Base-by-base conservation (phyloP, 2,888 invertebrate species). In the Drosophila picticornis region DNA sequence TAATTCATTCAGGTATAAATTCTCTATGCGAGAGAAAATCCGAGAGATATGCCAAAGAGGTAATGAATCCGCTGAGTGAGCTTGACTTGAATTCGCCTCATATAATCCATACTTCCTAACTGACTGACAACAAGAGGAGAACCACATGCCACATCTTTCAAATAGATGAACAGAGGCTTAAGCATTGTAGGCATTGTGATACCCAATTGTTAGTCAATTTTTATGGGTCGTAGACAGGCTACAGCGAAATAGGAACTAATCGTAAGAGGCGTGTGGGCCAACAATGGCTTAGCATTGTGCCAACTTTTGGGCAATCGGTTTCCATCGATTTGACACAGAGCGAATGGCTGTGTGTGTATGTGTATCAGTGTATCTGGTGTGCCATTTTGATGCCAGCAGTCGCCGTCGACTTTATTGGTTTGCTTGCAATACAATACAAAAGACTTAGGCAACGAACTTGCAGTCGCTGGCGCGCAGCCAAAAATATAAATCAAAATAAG, bases 361-460 rank as follows among this genome's bases (percentile, higher is more conserved):
- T 60, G 40, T 43, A 32, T 56, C 48, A 50, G 22, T 6, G 29
- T 29, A 13, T 19, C 34, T 46, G 36, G 38, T 51, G 64, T 69
- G 66, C 73, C 58, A 70, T 70, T 70, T 66, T 64, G 63, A 40
- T 70, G 64, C 22, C 46, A 56, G 59, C 62, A 58, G 59, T 56
- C 40, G 67, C 51, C 16, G 66, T 27, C 11, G 10, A 11, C 43
- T 63, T 38, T 56, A 58, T 57, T 58, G 51, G 48, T 27, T 59
- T 22, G 25, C 59, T 63, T 66, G 73, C 66, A 58, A 78, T 59
- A 64, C 73, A 56, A 85, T 53, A 80, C 75, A 52, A 88, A 88
- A 75, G 82, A 88, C 77, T 84, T 81, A 84, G 56, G 78, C 70
- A 78, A 80, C 86, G 66, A 83, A 83, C 86, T 81, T 75, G 78